A percentile compares a stretch with the other conserved stretches of the same genome.
Conservation (phyloP, 2,888 invertebrate species). For the Cheilosia scutellata region DNA sequence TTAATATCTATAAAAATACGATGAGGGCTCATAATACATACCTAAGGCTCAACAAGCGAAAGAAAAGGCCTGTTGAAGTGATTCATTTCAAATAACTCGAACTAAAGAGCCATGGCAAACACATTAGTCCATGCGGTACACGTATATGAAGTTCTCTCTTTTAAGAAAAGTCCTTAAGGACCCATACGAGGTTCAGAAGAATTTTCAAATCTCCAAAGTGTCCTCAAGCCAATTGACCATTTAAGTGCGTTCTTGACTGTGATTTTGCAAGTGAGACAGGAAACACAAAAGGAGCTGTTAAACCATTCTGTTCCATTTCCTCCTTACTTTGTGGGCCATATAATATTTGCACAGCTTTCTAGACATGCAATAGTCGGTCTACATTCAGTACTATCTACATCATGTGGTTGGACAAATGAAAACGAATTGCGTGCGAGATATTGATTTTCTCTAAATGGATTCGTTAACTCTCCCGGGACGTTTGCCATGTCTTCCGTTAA, state of each 20-base stretch:
- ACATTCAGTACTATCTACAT: neutral
- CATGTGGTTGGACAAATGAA: slow-evolving; percentile 6
- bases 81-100: no score
- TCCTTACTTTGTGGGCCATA: neutral
- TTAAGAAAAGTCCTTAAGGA: neutral
- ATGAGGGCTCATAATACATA: no score
- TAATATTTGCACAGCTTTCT: slow-evolving; percentile 38
- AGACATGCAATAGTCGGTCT: slow-evolving; percentile 14
- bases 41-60: no score
- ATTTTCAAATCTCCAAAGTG: slow-evolving; percentile 43
- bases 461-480: slow-evolving; percentile 28
- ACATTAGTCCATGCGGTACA: no score
- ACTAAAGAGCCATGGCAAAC: no score
- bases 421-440: slow-evolving; percentile 49
- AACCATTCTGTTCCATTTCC: slow-evolving; percentile 1
- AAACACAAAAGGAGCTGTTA: slow-evolving; percentile 15
- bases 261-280: slow-evolving; percentile 45
- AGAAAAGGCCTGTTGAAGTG: no score
- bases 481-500: neutral
- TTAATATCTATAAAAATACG: no score
- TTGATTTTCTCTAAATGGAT: slow-evolving; percentile 54
- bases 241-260: slow-evolving; percentile 49
- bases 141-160: no score
- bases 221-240: slow-evolving; percentile 49
- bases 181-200: slow-evolving; percentile 9